Percentiles rank a stretch among this genome's conserved stretches.
These are phyloP conservation scores for Oophaga sylvatica DNA, from an alignment of 2,797 vertebrate species.

Conservation along the genomic window DNA sequence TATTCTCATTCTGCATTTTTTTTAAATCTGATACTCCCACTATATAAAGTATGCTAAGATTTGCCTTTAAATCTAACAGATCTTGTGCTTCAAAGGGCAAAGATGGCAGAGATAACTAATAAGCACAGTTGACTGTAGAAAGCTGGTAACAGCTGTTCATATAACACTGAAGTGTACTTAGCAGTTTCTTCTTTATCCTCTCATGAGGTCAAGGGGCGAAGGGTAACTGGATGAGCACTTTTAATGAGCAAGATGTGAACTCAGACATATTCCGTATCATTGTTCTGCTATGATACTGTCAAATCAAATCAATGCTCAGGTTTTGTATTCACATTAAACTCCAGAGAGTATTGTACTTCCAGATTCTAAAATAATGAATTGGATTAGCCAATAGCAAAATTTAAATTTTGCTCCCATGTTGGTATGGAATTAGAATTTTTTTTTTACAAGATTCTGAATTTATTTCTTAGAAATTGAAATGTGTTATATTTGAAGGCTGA, in stretches of 20 bases:
- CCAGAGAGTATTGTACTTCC: slow-evolving; percentile 22
- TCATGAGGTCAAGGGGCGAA: slow-evolving; percentile 34
- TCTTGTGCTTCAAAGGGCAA: neutral
- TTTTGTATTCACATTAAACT: slow-evolving; percentile 36
- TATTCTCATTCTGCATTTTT: neutral
- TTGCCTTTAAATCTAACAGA: slow-evolving; percentile 9
- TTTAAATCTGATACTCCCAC: neutral
- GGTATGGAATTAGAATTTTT: neutral
- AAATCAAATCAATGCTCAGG: slow-evolving; percentile 31
- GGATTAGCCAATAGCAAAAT: slow-evolving; percentile 33
- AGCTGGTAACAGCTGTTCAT: slow-evolving; percentile 44
- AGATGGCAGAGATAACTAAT: slow-evolving; percentile 23
- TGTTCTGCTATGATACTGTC: slow-evolving; percentile 44
- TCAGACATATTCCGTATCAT: slow-evolving; percentile 32
- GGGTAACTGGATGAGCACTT: slow-evolving; percentile 51
- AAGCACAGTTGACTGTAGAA: slow-evolving; percentile 23
- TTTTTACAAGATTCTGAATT: neutral
- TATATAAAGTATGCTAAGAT: slow-evolving; percentile 2
- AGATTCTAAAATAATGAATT: slow-evolving; percentile 20
- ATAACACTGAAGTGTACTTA: slow-evolving; percentile 41
- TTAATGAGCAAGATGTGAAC: slow-evolving; percentile 54
- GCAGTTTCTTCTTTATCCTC: slow-evolving; percentile 26
- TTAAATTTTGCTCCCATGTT: slow-evolving; percentile 9
- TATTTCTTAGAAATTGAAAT: slow-evolving; percentile 3
- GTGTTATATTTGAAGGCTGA: neutral